These are phyloP conservation scores for Pelvicachromis taeniatus DNA, from an alignment of 2,113 vertebrate genomes.

Conservation along the genomic window DNA sequence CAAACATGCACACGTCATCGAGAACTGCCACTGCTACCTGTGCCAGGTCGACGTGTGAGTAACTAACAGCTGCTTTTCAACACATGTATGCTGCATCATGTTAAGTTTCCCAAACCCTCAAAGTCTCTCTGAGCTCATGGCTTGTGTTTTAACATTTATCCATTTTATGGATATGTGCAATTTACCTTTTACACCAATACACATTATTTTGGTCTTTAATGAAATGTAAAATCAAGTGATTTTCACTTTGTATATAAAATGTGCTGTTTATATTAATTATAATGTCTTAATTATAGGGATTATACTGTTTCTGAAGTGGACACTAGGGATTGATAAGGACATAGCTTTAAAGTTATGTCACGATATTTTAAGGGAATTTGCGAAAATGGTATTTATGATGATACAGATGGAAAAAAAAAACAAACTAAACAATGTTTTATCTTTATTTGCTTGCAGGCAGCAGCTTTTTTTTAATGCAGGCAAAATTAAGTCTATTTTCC, in stretches of 20 bases:
- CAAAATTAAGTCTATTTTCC: not conserved
- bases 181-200: not conserved
- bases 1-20: conserved; percentile 90
- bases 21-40: conserved; percentile 95
- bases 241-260: not conserved
- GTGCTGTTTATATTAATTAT: not conserved
- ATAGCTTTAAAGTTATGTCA: not conserved
- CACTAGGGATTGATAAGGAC: not conserved
- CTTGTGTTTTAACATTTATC: not conserved
- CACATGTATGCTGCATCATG: fast-evolving
- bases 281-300: not conserved
- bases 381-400: not conserved
- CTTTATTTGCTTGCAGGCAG: fast-evolving
- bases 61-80: not conserved
- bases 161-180: not conserved
- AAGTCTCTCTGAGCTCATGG: not conserved
- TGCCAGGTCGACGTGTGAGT: conserved; percentile 98
- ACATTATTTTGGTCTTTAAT: not conserved
- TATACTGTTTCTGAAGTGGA: not conserved
- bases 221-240: not conserved
- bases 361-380: not conserved
- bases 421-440: fast-evolving
- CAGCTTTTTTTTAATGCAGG: not conserved
- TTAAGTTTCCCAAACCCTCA: not conserved
- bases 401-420: not conserved